Evolutionary conservation across 1,140 invertebrate genomes (phyloP), one percentile per base, ranked within the genome.

Genomic region (Drosophila burlai): DNA sequence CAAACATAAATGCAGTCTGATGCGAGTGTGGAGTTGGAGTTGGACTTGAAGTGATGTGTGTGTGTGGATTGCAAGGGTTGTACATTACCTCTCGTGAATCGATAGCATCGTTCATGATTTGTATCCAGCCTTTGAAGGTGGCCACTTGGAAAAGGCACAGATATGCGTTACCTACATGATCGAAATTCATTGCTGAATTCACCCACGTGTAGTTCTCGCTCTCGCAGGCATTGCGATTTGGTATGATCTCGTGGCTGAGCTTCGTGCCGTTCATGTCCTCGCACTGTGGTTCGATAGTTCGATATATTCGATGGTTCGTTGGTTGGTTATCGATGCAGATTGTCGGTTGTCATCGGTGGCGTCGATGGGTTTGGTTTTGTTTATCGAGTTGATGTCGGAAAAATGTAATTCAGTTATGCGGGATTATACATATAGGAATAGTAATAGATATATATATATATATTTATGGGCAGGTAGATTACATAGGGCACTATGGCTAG

Each of bases 111-210:
- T 98, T 97, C 98, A 99, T 99, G 67, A 99, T 99, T 93, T 97
- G 96, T 89, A 96, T 98, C 97, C 96, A 98, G 87, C 97, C 97
- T 93, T 97, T 98, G 94, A 99, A 99, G 54, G 99, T 99, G 49
- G 98, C 98, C 78, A 99, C 98, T 97, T 99, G 99, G 94, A 99
- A 99, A 72, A 99, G 95, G 92, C 98, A 98, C 79, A 99, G 94
- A 93, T 99, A 99, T 29, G 98, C 98, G 94, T 98, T 99, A 42
- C 98, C 96, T 11, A 99, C 98, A 94, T 99, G 98, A 94, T 99
- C 99, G 94, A 99, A 99, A 94, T 99, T 99, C 96, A 99, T 98
- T 71, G 96, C 96, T 42, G 98, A 98, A 94, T 99, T 99, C 93
- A 97, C 96, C 99, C 99, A 99, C 18, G 97, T 97, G 85, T 97